Conservation (phyloP, 2,797 vertebrate genomes). For the Orientallactaga sibirica region DNA sequence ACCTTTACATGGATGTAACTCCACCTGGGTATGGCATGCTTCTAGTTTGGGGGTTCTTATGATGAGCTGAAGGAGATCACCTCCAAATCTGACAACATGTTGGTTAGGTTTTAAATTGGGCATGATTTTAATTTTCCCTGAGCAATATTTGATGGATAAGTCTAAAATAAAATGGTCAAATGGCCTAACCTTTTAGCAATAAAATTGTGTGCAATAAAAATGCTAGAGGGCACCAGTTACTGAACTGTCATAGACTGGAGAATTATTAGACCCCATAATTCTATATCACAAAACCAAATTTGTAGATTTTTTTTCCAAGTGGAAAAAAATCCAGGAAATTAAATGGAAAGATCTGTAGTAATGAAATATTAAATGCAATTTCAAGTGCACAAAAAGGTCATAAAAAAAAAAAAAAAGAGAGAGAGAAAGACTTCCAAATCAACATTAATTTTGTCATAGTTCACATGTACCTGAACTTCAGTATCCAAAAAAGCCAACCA, state of each 20-base stretch:
- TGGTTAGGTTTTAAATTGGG: conserved; percentile 57
- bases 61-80: not conserved
- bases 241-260: conserved; percentile 63
- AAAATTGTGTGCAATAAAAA: conserved; percentile 78
- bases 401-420: conserved; percentile 45
- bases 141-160: conserved; percentile 71
- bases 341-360: conserved; percentile 76
- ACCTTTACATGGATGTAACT: not conserved
- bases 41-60: not conserved
- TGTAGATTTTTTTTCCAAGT: conserved; percentile 68
- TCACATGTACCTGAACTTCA: conserved; percentile 27
- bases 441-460: conserved; percentile 73
- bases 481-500: conserved; percentile 1
- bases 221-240: conserved; percentile 67
- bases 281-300: conserved; percentile 73
- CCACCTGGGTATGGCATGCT: not conserved
- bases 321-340: conserved; percentile 74
- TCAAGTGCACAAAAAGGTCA: conserved; percentile 80
- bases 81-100: conserved; percentile 53
- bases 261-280: conserved; percentile 76
- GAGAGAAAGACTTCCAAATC: conserved; percentile 61
- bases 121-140: conserved; percentile 68
- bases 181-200: conserved; percentile 78
- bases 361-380: conserved; percentile 83
- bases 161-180: conserved; percentile 75